Conservation (phyloP, 2,888 invertebrate species). For the Rugalucina vietnamica region DNA sequence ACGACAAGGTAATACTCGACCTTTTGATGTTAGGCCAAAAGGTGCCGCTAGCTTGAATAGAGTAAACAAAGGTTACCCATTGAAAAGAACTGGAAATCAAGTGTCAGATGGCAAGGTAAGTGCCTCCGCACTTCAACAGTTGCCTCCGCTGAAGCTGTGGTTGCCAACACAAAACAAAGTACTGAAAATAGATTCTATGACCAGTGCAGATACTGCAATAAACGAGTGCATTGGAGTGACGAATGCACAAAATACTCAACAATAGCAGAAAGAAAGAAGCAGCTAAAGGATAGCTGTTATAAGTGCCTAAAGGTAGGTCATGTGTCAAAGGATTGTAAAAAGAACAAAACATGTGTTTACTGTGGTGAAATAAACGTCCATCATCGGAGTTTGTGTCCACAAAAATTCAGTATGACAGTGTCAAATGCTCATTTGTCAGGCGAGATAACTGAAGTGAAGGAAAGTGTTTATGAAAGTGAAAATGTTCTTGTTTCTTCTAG, state of each 20-base stretch:
- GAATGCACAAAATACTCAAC: background rate
- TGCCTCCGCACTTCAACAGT: too few relatives aligned
- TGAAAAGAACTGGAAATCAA: background rate
- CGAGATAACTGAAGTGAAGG: background rate
- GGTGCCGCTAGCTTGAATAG: background rate
- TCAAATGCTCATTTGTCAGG: background rate
- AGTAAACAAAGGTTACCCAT: background rate
- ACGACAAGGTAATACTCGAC: background rate
- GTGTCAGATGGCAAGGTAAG: conserved; percentile 10
- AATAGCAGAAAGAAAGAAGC: background rate
- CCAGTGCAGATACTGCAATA: background rate
- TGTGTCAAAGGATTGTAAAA: background rate
- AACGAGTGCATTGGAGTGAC: background rate
- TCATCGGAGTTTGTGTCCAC: background rate
- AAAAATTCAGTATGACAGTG: background rate
- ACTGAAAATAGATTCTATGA: background rate
- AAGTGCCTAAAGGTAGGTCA: background rate
- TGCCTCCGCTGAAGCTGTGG: background rate
- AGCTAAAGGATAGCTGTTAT: background rate
- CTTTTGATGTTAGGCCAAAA: background rate
- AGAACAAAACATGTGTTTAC: background rate
- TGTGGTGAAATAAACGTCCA: background rate
- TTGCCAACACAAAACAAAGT: background rate
- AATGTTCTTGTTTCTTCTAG: conserved; percentile 28
- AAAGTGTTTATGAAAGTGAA: background rate